Evolutionary conservation across 2,888 invertebrate genomes (phyloP), one percentile per base, ranked within the genome.

Genomic region (Auanema freiburgensis): DNA sequence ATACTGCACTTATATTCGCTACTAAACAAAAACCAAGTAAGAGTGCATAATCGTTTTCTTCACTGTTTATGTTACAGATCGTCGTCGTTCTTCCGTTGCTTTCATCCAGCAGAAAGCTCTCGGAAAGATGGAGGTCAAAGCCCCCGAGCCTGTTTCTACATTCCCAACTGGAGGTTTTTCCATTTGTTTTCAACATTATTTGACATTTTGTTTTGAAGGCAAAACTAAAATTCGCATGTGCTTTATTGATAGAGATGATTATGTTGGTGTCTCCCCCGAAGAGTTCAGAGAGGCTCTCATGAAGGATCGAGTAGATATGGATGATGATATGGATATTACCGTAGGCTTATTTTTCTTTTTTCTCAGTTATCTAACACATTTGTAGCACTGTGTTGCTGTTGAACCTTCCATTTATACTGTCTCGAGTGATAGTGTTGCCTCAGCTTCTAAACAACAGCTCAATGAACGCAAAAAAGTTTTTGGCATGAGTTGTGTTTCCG

Each of bases 231-330:
- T 59, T 10, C 51, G 53, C 16, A n/a, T 18, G n/a, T 42, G 53
- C 16, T 51, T 59, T 12, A 51, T 59, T 1, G 59, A 59, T 43
- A 51, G 50, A 21, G 23, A 41, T 2, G 52, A 41, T n/a, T 59
- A 59, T 23, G 53, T 23, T 23, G 69, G 69, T 2, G 21, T 64
- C 2, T 69, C 69, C 1, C 40, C 59, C 21, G 69, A 69, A 42
- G 70, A 67, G 53, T 70, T 59, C 21, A 56, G 65, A 5, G 58
- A 43, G 16, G 70, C 70, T 10, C 43, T 61, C n/a, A 54, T 50
- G 33, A 65, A 53, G 24, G 70, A 70, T 16, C 55, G 44, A 1
- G 56, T 52, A 10, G 64, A 65, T 40, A 57, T 63, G 18, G 24
- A 52, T 23, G 52, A 52, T 24, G 52, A 52, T 24, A 52, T 52